These are phyloP conservation scores for Helobdella robusta DNA, from an alignment of 2,888 invertebrate species.

Conservation along the genomic window DNA sequence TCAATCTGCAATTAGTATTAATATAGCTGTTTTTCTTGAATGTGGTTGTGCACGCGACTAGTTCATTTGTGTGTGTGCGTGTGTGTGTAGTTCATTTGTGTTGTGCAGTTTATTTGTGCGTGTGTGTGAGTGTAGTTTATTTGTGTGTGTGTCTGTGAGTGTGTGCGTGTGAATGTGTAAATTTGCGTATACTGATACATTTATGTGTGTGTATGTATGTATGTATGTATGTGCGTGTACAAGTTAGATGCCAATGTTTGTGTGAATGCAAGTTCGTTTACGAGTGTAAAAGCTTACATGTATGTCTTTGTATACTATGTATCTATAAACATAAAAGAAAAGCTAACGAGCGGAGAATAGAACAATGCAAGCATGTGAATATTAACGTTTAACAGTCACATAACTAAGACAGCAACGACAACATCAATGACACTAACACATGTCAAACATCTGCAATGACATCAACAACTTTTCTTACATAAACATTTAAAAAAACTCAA, in stretches of 20 bases:
- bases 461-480: too few species aligned
- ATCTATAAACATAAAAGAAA: too few species aligned
- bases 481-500: too few species aligned
- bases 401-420: not conserved
- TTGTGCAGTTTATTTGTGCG: not conserved
- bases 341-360: too few species aligned
- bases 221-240: constrained; percentile 3
- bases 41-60: too few species aligned
- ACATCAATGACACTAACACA: too few species aligned
- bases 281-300: not conserved
- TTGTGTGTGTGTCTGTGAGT: not conserved
- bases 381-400: too few species aligned
- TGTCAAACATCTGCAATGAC: too few species aligned
- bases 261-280: not conserved
- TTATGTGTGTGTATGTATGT: not conserved
- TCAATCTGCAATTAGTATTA: too few species aligned
- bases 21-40: too few species aligned
- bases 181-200: not conserved
- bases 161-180: not conserved
- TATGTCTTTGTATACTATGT: not conserved
- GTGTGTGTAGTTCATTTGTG: constrained; percentile 3
- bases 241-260: not conserved
- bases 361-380: too few species aligned
- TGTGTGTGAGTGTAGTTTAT: constrained; percentile 1
- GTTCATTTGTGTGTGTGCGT: not conserved